Evolutionary conservation across 1,140 invertebrate genomes (phyloP), one percentile per base, ranked within the genome.

Genomic region (Mesaphorura yosii): DNA sequence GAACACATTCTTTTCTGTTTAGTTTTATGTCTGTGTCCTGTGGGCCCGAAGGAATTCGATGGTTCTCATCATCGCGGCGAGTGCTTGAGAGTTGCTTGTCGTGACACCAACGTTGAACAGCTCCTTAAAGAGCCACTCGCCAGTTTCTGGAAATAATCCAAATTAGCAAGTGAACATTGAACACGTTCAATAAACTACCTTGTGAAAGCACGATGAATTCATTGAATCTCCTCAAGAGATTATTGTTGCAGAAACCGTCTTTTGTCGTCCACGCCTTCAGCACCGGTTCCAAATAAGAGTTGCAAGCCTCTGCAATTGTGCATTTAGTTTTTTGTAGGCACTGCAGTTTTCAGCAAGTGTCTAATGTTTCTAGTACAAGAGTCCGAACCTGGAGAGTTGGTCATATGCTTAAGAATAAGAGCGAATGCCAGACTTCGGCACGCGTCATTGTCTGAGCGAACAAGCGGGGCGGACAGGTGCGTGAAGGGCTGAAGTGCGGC

Each of bases 121-220:
- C n/a, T n/a, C n/a, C n/a, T n/a, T n/a, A n/a, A n/a, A n/a, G n/a
- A n/a, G n/a, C n/a, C n/a, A n/a, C n/a, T n/a, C n/a, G n/a, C n/a
- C n/a, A n/a, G n/a, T n/a, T 45, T 55, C 34, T 58, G 50, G 57
- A 55, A 28, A 25, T 20, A 4, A 45, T 44, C 40, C 19, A 0
- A 45, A 26, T 29, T 45, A 22, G 14, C 23, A 49, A 17, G 20
- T 42, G 29, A 27, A 26, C 20, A 40, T 29, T 6, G 39, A 42
- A 48, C 41, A 51, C 14, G 48, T 14, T 17, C n/a, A 29, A 37
- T 19, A 51, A 3, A 42, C 62, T 70, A 81, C 78, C 78, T 76
- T 89, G 86, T 70, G 84, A 77, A 44, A 86, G 79, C 23, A 88
- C 72, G 46, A 83, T 73, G 47, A 91, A 79, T 61, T 93, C 88